These are phyloP conservation scores for Atractosteus spatula DNA, from an alignment of 2,113 vertebrate species.

Conservation along the genomic window DNA sequence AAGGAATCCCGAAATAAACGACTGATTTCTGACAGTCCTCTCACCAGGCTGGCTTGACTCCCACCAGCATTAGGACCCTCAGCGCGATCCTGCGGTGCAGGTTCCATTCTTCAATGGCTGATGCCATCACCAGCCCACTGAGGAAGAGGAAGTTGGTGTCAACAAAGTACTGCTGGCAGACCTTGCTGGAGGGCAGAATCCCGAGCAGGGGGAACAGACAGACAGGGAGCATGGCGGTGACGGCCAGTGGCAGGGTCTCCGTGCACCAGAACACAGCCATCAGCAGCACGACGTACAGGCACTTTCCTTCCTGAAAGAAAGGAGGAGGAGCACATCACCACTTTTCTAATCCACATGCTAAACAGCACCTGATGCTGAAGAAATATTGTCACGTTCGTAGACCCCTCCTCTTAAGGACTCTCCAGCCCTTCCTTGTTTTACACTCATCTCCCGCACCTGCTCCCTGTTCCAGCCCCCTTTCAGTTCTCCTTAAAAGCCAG, in stretches of 20 bases:
- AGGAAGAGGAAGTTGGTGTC: slow-evolving; percentile 97
- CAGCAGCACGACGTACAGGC: slow-evolving; percentile 87
- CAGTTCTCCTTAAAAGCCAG: too few species aligned
- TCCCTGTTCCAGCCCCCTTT: too few species aligned
- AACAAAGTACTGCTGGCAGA: slow-evolving; percentile 92
- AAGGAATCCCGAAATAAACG: too few species aligned
- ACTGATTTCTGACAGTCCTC: neutral
- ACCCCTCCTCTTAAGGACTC: too few species aligned
- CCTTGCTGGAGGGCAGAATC: slow-evolving; percentile 80
- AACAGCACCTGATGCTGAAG: neutral
- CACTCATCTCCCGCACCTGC: too few species aligned
- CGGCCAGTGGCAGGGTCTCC: slow-evolving; percentile 87
- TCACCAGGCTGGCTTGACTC: slow-evolving; percentile 90
- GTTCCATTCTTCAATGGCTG: slow-evolving; percentile 93
- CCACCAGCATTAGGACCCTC: slow-evolving; percentile 81
- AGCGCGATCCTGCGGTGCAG: slow-evolving; percentile 91
- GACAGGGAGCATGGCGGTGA: slow-evolving; percentile 89
- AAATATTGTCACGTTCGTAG: neutral
- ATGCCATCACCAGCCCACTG: slow-evolving; percentile 93
- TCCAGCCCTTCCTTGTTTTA: too few species aligned
- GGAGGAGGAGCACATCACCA: neutral
- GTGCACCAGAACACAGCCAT: slow-evolving; percentile 96
- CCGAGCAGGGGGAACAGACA: slow-evolving; percentile 90
- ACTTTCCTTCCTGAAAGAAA: slow-evolving; percentile 85
- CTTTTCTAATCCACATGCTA: neutral